Base-by-base conservation (phyloP, 2,113 vertebrate genomes). In the Marmota monax region DNA sequence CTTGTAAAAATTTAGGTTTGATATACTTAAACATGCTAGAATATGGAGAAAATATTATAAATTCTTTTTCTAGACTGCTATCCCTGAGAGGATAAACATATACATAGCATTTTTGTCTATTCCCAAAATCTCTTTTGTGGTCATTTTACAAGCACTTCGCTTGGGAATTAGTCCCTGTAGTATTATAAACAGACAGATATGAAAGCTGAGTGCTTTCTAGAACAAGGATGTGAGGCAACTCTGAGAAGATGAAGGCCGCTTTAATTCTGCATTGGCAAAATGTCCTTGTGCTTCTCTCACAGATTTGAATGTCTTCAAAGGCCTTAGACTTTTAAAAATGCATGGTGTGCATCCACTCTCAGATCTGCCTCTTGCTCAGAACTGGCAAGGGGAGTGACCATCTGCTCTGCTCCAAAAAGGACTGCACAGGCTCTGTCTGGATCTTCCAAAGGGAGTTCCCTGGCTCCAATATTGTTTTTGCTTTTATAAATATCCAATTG, bases 231-330 rank as follows among this genome's bases (percentile, higher is more conserved):
- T 39, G 39, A 93, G 17, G 51, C 89, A 82, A 69, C 80, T 70
- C 70, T 77, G 84, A 92, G 79, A 76, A 74, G 80, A 88, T 63
- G 67, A 97, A 97, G 84, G 70, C 34, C 20, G 23, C 79, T 80
- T 85, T 96, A 61, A 77, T 90, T 88, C 67, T 63, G 29, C 34
- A 39, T 14, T 77, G 65, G 63, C 69, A 84, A 78, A 74, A 86
- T 13, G 53, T 84, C 74, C 70, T 65, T 94, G 70, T 34, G 37
- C 72, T 84, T 85, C 84, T 63, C 51, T 93, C 77, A 32, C 51
- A 51, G 73, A 56, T 48, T 25, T 72, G 58, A 42, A 72, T 25
- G 65, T 51, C 92, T 92, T 88, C 72, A 72, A 88, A 92, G 74
- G 39, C 69, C 92, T 89, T 48, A 34, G 53, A 34, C 37, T 29